Conservation (phyloP, 2,888 invertebrate genomes). For the Cremastinae sp. region DNA sequence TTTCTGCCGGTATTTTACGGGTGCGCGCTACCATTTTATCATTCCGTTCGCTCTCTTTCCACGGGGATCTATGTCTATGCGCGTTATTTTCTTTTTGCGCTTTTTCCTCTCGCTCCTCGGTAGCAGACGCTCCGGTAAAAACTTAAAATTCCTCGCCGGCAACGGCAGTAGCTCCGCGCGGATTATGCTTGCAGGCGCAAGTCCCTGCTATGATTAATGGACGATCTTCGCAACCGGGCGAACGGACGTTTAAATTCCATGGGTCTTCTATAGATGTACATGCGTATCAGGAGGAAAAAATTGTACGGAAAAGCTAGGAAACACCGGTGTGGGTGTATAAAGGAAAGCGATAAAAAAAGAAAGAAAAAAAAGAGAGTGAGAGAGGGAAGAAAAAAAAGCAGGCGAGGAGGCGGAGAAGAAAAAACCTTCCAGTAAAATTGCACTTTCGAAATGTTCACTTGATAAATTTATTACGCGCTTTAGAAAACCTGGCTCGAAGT, state of each 20-base stretch:
- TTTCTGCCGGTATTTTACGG: neutral
- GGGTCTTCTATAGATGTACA: neutral
- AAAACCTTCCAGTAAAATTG: slow-evolving; percentile 32
- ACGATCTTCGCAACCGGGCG: slow-evolving; percentile 36
- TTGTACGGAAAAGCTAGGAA: slow-evolving; percentile 29
- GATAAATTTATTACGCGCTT: slow-evolving; percentile 39
- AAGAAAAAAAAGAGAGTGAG: too few relatives aligned
- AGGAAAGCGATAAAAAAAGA: slow-evolving; percentile 1
- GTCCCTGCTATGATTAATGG: slow-evolving; percentile 49
- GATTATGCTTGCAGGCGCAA: slow-evolving; percentile 43
- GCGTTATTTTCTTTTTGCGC: neutral
- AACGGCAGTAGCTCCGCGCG: slow-evolving; percentile 39
- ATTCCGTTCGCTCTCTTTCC: neutral
- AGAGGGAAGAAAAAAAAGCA: too few relatives aligned
- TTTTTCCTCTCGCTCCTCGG: neutral
- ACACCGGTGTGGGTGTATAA: slow-evolving; percentile 24
- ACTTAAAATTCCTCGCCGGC: slow-evolving; percentile 50
- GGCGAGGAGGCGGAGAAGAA: too few relatives aligned
- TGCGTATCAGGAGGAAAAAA: slow-evolving; percentile 2
- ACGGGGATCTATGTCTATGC: neutral
- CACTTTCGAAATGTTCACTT: slow-evolving; percentile 36
- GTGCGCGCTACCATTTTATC: neutral
- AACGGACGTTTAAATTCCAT: slow-evolving; percentile 35
- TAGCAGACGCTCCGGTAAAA: slow-evolving; percentile 34
- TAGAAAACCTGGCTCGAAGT: slow-evolving; percentile 8